phyloP scores from a whole-genome alignment of 1,140 invertebrate species.

The Drusus annulatus region DNA sequence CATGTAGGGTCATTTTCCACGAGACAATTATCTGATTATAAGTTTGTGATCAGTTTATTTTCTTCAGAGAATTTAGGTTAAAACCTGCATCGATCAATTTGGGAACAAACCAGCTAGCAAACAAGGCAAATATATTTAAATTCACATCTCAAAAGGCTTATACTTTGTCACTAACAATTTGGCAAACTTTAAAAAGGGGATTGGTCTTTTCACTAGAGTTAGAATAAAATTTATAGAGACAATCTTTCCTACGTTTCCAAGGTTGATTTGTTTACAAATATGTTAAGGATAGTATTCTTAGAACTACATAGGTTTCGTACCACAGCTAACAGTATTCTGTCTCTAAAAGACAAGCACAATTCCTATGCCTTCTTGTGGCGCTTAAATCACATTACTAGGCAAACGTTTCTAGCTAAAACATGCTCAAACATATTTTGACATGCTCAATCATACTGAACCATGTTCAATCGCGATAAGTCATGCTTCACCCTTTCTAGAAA shows the following conservation, averaged over 20 bases:
- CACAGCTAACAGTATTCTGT: slow-evolving; percentile 21
- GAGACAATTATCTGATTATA: no score
- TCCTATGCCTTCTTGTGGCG: slow-evolving; percentile 16
- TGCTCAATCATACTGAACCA: neutral
- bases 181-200: slow-evolving; percentile 53
- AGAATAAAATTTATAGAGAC: neutral
- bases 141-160: slow-evolving; percentile 36
- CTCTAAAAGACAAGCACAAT: slow-evolving; percentile 18
- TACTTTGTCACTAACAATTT: slow-evolving; percentile 54
- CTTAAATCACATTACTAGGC: neutral
- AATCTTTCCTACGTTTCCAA: slow-evolving; percentile 35
- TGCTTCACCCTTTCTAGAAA: neutral
- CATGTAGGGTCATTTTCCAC: no score
- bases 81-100: neutral
- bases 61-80: neutral
- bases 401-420: neutral
- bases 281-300: slow-evolving; percentile 37
- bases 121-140: slow-evolving; percentile 14
- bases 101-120: slow-evolving; percentile 9
- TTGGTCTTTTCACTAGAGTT: slow-evolving; percentile 53
- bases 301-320: slow-evolving; percentile 31
- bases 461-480: neutral
- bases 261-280: slow-evolving; percentile 44
- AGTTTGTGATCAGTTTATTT: neutral
- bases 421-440: neutral